Evolutionary conservation across 2,888 invertebrate species (phyloP).

Genomic region (Epinotia ramella): DNA sequence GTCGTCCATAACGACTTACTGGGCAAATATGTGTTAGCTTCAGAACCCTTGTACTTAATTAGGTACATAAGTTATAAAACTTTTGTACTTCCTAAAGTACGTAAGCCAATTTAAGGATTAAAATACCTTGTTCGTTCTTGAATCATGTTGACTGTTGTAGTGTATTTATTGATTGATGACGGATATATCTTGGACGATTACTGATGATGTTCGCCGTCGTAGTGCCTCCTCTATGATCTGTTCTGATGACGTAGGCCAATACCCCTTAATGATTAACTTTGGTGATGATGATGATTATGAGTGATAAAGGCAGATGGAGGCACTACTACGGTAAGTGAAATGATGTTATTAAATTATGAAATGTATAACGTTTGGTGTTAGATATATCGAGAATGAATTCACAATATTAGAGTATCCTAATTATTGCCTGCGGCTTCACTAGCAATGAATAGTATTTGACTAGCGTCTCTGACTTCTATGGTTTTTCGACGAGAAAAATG

Average conservation of each 20-base stretch:
- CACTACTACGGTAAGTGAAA: constrained; percentile 78
- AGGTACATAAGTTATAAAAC: not conserved
- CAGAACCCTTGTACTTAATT: not conserved
- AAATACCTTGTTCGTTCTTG: constrained; percentile 55
- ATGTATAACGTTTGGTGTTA: not conserved
- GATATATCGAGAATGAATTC: not conserved
- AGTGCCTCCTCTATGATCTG: constrained; percentile 83
- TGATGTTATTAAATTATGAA: constrained; percentile 47
- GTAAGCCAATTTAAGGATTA: constrained; percentile 1
- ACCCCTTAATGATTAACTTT: constrained; percentile 46
- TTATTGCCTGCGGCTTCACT: no score
- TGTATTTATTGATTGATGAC: constrained; percentile 82
- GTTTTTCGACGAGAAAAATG: no score
- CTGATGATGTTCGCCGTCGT: constrained; percentile 72
- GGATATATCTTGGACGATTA: constrained; percentile 78
- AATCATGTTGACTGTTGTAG: constrained; percentile 51
- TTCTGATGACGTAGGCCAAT: constrained; percentile 80
- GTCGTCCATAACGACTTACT: not conserved
- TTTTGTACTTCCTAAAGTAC: not conserved
- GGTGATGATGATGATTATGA: constrained; percentile 24
- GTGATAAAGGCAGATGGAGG: constrained; percentile 72
- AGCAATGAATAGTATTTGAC: no score
- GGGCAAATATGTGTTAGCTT: not conserved
- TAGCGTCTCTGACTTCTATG: no score
- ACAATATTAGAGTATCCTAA: not conserved